Base-by-base conservation (phyloP, 2,113 vertebrate genomes). In the Helogale parvula region DNA sequence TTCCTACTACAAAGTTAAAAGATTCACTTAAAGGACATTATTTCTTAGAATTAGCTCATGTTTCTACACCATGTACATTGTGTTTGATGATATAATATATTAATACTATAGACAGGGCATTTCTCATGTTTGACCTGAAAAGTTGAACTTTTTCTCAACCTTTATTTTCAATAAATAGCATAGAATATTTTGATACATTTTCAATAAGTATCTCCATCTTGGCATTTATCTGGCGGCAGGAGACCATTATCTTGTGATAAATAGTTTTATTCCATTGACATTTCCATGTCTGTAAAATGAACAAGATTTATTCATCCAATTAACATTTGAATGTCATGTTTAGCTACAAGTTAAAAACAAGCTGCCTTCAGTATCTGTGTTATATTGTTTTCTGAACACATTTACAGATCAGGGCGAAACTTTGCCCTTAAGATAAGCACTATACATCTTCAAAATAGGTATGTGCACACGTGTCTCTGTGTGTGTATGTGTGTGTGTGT, bases 311-410 rank as follows among this genome's bases (percentile, higher is more conserved):
- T 98, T 98, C 98, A 98, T 92, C 96, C 98, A 98, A 99, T 99
- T 98, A 99, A 99, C 98, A 99, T 98, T 98, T 99, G 98, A 98
- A 99, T 98, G 97, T 97, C 98, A 98, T 98, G 97, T 98, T 98
- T 98, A 98, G 97, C 97, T 98, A 96, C 69, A 98, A 98, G 96
- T 97, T 98, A 95, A 98, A 98, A 98, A 98, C 95, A 97, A 98
- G 98, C 98, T 98, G 98, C 97, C 96, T 98, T 98, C 95, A 87
- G 93, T 94, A 93, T 97, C 97, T 96, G 76, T 94, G 97, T 98
- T 97, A 91, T 96, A 98, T 98, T 97, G 88, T 93, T 98, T 98
- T 98, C 93, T 97, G 47, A 96, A 98, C 38, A 79, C 86, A 98
- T 95, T 98, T 94, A 98, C n/a, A 93, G 96, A 97, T 92, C 66